Conservation (phyloP, 1,140 invertebrate genomes). For the Apolygus lucorum region DNA sequence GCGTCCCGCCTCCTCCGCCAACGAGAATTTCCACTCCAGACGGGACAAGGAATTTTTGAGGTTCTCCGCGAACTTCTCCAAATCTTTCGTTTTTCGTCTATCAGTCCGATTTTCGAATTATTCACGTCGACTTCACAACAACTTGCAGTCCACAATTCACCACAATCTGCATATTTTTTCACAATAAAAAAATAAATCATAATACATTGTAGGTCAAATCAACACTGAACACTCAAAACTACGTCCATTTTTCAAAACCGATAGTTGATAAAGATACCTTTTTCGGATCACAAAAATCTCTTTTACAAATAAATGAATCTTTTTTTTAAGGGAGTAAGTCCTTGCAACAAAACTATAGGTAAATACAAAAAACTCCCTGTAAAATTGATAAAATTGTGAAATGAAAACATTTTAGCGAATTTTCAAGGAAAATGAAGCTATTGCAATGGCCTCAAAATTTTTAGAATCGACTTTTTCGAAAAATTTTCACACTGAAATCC, state of each 20-base stretch:
- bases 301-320: too few species aligned
- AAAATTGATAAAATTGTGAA: too few species aligned
- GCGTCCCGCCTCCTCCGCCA: conserved; percentile 31
- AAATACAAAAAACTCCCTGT: too few species aligned
- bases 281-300: too few species aligned
- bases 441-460: too few species aligned
- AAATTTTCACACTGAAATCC: too few species aligned
- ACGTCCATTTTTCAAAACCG: background rate
- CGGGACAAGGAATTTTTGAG: background rate
- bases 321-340: too few species aligned
- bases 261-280: too few species aligned
- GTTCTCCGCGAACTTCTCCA: background rate
- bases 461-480: too few species aligned
- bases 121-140: background rate
- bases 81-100: background rate
- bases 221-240: background rate
- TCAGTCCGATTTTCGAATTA: background rate
- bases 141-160: background rate
- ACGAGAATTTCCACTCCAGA: conserved; percentile 4
- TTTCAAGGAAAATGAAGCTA: too few species aligned
- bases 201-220: background rate
- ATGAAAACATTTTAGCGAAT: too few species aligned
- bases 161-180: background rate
- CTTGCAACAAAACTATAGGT: too few species aligned
- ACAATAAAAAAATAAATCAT: background rate